Evolutionary conservation across 2,797 vertebrate species (phyloP).

Genomic region (Acanthopagrus latus): DNA sequence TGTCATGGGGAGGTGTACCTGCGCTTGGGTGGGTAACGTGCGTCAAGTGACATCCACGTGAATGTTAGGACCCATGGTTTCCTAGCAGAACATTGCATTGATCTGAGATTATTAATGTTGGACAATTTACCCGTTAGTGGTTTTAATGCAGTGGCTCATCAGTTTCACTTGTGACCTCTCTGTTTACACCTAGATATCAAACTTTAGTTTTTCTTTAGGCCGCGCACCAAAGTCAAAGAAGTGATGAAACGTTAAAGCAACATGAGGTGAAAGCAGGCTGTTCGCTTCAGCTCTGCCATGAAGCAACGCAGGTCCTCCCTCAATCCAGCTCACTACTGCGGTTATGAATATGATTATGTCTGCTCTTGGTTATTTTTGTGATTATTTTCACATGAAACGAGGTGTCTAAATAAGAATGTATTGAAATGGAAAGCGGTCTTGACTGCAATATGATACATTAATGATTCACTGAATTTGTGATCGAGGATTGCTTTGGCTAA

Average conservation of each 20-base stretch:
- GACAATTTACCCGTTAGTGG: too few species aligned
- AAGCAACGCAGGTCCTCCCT: conserved; percentile 12
- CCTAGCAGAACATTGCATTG: too few species aligned
- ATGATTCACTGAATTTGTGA: conserved; percentile 72
- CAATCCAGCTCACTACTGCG: conserved; percentile 7
- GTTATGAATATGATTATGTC: conserved; percentile 65
- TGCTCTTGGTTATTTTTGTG: conserved; percentile 43
- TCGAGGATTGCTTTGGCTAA: conserved; percentile 54
- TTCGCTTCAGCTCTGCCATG: conserved; percentile 13
- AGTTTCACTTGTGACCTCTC: not conserved
- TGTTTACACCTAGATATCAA: conserved; percentile 2
- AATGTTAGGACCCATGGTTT: too few species aligned
- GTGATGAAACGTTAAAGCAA: conserved; percentile 57
- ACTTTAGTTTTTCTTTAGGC: not conserved
- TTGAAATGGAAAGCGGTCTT: conserved; percentile 71
- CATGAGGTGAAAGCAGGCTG: conserved; percentile 15
- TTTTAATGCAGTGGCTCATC: too few species aligned
- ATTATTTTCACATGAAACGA: conserved; percentile 67
- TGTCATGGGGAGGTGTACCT: too few species aligned
- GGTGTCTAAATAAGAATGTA: conserved; percentile 64
- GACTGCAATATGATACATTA: conserved; percentile 71
- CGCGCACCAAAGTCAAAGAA: conserved; percentile 23
- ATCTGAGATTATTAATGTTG: too few species aligned
- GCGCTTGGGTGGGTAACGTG: too few species aligned
- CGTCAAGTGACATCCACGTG: too few species aligned